Evolutionary conservation across 2,797 vertebrate genomes (phyloP), one percentile per base, ranked within the genome.

Genomic region (Tenualosa thibaudeaui): DNA sequence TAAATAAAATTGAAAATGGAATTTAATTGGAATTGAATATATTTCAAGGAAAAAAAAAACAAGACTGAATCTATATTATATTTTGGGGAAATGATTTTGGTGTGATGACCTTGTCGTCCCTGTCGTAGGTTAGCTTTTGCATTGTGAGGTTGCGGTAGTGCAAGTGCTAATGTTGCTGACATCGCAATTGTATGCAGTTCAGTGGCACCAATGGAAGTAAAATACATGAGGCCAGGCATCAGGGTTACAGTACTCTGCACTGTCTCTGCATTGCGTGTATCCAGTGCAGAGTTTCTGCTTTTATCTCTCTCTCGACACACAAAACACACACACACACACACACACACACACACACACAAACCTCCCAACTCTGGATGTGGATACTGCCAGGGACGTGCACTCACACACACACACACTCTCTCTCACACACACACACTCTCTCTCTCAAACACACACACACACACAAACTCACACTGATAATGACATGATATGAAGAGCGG

Each of bases 311-410:
- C 54, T 58, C 17, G 26, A 58, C 53, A 58, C 81, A 82, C 81
- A 83, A 56, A 62, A 82, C 81, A 60, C 81, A 60, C 81, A 82
- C 53, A 10, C 62, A 68, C 62, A 43, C 37, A 75, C 31, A 56
- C 81, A 82, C 81, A 60, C 81, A 60, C 81, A 82, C 53, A 10
- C 62, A 68, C 62, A 43, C 37, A 75, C 31, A 56, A 50, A 56
- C 46, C 46, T 46, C 4, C 46, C 3, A 46, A 46, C 46, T 7
- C 46, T 46, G 46, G 7, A 46, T 46, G 46, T 3, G 50, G 50
- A 51, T 51, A 51, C 50, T 12, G 50, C 8, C 50, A 51, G 12
- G 50, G 17, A 46, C 26, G 51, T 49, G 53, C 62, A 31, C 65
- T 1, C 65, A 2, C 65, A 31, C 65, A 43, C 40, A 19, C 37